Evolutionary conservation across 2,797 vertebrate genomes (phyloP).

Genomic region (Muraenolepis orangiensis): DNA sequence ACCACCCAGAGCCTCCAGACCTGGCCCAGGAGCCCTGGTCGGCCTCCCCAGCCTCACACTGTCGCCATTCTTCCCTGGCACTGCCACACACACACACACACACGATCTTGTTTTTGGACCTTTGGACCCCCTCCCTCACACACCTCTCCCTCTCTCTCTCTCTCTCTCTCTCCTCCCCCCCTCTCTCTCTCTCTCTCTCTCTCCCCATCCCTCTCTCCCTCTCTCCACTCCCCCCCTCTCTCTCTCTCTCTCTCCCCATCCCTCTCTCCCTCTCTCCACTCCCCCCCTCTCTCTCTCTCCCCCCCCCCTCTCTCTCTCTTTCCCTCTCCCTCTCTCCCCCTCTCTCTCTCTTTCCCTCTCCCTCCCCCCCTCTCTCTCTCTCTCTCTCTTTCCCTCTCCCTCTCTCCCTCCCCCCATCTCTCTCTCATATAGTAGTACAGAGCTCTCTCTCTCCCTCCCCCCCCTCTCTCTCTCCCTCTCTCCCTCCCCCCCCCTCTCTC

Average conservation of each 20-base stretch:
- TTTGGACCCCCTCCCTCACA: not conserved
- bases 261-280: no score
- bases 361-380: no score
- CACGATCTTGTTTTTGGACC: not conserved
- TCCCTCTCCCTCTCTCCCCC: no score
- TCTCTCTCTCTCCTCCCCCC: not conserved
- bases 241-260: not conserved
- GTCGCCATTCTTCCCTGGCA: not conserved
- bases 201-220: not conserved
- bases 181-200: not conserved
- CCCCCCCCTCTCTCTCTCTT: no score
- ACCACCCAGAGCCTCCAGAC: not conserved
- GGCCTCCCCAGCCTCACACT: not conserved
- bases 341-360: no score
- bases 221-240: not conserved
- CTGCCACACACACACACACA: constrained; percentile 10
- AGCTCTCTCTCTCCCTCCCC: no score
- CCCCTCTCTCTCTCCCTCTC: no score
- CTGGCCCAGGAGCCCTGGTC: not conserved
- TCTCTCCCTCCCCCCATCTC: no score
- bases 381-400: no score
- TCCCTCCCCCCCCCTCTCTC: no score
- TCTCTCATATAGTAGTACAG: no score
- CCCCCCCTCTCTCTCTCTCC: no score
- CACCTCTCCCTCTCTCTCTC: not conserved